Conservation (phyloP, 35 echinoderm and acorn worm genomes). For the Ophiothrix spiculata region DNA sequence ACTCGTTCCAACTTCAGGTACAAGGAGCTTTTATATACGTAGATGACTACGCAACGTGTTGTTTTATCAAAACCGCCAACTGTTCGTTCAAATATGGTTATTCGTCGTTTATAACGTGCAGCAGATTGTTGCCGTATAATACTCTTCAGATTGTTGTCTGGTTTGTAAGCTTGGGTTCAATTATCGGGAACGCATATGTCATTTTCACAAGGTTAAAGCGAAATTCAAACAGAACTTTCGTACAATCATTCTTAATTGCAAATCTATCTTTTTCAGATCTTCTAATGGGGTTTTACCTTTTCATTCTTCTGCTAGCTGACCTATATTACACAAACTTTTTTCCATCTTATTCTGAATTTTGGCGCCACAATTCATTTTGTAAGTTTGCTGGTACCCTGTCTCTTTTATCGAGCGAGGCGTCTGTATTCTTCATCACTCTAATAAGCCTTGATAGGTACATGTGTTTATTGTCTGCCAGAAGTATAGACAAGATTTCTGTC, state of each 20-base stretch:
- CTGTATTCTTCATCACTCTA: constrained; percentile 14
- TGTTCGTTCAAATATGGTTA: not conserved
- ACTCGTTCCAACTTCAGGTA: not conserved
- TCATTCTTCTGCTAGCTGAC: not conserved
- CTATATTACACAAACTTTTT: not conserved
- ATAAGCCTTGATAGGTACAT: not conserved
- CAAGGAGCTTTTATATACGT: not conserved
- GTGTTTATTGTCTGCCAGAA: not conserved
- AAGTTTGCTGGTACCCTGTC: not conserved
- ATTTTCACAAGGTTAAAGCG: not conserved
- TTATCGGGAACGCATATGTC: not conserved
- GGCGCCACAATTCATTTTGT: not conserved
- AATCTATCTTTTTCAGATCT: not conserved
- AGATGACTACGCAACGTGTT: not conserved
- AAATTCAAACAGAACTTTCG: not conserved
- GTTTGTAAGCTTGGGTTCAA: not conserved
- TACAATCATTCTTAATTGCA: not conserved
- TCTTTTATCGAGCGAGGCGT: constrained; percentile 2
- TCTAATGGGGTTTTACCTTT: not conserved
- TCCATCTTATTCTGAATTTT: not conserved
- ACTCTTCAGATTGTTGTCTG: not conserved
- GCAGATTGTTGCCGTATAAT: not conserved
- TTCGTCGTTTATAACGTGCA: not conserved
- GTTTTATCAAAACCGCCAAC: not conserved
- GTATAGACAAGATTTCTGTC: not conserved